phyloP scores from a whole-genome alignment of 2,797 vertebrate species.

The Mormyrops attenuatus region DNA sequence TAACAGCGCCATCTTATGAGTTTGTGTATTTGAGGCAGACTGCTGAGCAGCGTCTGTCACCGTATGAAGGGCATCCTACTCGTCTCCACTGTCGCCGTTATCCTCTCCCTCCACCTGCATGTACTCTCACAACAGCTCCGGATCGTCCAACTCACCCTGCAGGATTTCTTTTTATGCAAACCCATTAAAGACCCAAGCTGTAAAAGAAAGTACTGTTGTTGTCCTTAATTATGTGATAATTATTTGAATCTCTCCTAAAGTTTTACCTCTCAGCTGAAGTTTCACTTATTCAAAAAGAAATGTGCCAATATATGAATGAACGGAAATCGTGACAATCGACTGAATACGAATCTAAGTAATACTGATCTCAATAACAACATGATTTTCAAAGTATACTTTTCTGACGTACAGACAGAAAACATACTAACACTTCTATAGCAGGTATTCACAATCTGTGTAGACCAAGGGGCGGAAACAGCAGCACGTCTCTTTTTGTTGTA shows the following conservation, averaged over 20 bases:
- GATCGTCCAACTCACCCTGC: background rate
- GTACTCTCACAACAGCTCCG: background rate
- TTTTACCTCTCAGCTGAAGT: background rate
- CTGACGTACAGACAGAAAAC: background rate
- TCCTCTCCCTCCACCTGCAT: background rate
- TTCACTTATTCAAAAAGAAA: background rate
- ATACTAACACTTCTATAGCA: background rate
- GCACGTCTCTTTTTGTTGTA: constrained; percentile 13
- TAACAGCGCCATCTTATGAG: background rate
- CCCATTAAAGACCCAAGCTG: constrained; percentile 3
- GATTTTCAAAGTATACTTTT: background rate
- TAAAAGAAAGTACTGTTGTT: background rate
- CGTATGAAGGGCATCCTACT: constrained; percentile 24
- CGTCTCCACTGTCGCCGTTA: background rate
- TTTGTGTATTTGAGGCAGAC: constrained; percentile 73
- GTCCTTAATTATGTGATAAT: background rate
- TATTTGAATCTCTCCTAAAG: background rate
- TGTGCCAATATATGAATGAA: background rate
- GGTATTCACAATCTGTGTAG: constrained; percentile 23
- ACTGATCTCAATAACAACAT: background rate
- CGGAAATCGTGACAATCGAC: background rate
- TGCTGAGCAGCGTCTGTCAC: constrained; percentile 24
- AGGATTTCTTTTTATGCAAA: constrained; percentile 18
- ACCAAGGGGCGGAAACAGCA: constrained; percentile 15
- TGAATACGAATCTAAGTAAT: background rate